Conservation (phyloP, 2,888 invertebrate genomes). For the Camptogramma bilineatum region DNA sequence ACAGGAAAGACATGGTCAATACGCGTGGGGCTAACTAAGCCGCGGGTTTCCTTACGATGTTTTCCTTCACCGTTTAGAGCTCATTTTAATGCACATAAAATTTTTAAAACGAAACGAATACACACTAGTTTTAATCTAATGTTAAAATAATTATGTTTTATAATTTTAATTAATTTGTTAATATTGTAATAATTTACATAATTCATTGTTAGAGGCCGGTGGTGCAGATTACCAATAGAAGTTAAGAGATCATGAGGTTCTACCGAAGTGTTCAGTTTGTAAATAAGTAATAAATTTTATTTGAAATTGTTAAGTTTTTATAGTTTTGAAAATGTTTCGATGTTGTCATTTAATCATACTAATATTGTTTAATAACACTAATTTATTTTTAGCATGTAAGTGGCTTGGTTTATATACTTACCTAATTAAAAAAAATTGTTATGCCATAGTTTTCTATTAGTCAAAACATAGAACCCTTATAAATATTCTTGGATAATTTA, state of each 20-base stretch:
- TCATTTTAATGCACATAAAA: too few species aligned
- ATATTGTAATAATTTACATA: constrained; percentile 11
- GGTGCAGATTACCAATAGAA: constrained; percentile 85
- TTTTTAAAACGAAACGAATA: too few species aligned
- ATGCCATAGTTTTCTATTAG: too few species aligned
- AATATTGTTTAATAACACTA: constrained; percentile 13
- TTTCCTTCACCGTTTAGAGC: too few species aligned
- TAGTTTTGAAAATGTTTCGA: constrained; percentile 35
- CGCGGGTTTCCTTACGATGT: too few species aligned
- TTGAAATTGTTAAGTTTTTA: constrained; percentile 29
- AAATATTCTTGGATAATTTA: too few species aligned
- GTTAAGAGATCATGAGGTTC: constrained; percentile 64
- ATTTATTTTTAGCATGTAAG: constrained; percentile 13
- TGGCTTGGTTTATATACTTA: too few species aligned
- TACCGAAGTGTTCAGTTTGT: constrained; percentile 64
- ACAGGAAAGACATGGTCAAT: too few species aligned
- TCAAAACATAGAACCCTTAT: too few species aligned
- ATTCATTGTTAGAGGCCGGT: constrained; percentile 72
- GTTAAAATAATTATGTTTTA: background rate
- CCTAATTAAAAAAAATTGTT: background rate
- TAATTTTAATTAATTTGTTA: background rate
- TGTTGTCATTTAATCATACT: constrained; percentile 13
- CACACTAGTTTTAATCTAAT: background rate
- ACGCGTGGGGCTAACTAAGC: too few species aligned
- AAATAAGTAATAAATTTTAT: constrained; percentile 42